phyloP scores from a whole-genome alignment of 1,140 invertebrate species.

The Panagrolaimus sp. region DNA sequence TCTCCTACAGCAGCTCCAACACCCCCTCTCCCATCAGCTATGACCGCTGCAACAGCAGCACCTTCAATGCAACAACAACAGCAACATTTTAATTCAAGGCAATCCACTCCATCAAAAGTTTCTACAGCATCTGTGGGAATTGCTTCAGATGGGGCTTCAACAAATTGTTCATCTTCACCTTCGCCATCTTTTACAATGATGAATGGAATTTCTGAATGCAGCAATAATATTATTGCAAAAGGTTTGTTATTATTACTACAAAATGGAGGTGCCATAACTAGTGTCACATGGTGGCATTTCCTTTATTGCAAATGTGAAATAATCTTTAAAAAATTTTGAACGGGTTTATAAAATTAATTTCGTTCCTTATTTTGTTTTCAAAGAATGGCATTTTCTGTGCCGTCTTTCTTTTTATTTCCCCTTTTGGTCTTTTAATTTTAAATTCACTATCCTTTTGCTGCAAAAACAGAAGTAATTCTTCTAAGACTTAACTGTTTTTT shows the following conservation, averaged over 20 bases:
- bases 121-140: slow-evolving; percentile 6
- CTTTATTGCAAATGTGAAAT: not conserved
- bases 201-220: not conserved
- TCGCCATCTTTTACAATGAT: not conserved
- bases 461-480: too few relatives aligned
- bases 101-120: slow-evolving; percentile 10
- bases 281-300: not conserved
- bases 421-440: too few relatives aligned
- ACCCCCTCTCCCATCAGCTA: not conserved
- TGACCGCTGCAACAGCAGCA: not conserved
- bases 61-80: not conserved
- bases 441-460: too few relatives aligned
- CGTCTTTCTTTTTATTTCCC: too few relatives aligned
- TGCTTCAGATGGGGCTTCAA: not conserved
- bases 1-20: not conserved
- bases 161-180: slow-evolving; percentile 10
- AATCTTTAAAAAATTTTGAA: too few relatives aligned
- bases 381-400: too few relatives aligned
- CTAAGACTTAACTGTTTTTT: too few relatives aligned
- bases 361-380: too few relatives aligned
- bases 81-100: not conserved
- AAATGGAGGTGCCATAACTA: not conserved
- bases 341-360: too few relatives aligned
- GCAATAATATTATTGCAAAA: not conserved
- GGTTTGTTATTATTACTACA: not conserved